Conservation (phyloP, 2,113 vertebrate genomes). For the Passer montanus region DNA sequence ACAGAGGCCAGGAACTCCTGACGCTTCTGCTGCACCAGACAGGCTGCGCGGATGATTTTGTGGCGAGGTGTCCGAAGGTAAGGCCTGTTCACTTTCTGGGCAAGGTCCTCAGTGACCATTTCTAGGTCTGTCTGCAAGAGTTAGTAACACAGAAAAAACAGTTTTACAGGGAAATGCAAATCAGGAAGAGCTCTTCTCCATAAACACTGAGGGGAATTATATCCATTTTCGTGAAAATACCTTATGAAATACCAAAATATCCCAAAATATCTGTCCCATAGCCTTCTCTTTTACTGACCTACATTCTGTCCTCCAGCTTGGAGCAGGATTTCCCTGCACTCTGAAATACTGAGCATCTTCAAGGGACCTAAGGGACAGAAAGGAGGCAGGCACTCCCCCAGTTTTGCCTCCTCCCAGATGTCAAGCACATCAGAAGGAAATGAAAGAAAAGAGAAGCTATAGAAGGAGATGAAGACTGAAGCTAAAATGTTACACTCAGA, state of each 20-base stretch:
- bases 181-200: neutral
- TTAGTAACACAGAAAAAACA: neutral
- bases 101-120: slow-evolving; percentile 98
- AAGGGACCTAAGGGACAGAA: neutral
- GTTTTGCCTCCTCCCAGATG: neutral
- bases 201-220: neutral
- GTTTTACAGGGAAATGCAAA: neutral
- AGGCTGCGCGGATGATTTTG: slow-evolving; percentile 95
- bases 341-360: neutral
- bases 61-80: slow-evolving; percentile 97
- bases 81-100: slow-evolving; percentile 98
- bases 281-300: neutral
- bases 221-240: neutral
- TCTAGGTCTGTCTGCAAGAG: slow-evolving; percentile 91
- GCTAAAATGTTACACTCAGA: neutral
- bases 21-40: slow-evolving; percentile 95
- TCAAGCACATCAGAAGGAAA: neutral
- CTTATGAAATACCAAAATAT: neutral
- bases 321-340: neutral
- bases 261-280: neutral
- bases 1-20: slow-evolving; percentile 97
- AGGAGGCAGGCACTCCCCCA: neutral
- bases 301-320: neutral
- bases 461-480: neutral
- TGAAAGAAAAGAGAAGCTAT: neutral